These are phyloP conservation scores for Brachionus koreanus DNA, from an alignment of 1,140 invertebrate species.

Conservation along the genomic window DNA sequence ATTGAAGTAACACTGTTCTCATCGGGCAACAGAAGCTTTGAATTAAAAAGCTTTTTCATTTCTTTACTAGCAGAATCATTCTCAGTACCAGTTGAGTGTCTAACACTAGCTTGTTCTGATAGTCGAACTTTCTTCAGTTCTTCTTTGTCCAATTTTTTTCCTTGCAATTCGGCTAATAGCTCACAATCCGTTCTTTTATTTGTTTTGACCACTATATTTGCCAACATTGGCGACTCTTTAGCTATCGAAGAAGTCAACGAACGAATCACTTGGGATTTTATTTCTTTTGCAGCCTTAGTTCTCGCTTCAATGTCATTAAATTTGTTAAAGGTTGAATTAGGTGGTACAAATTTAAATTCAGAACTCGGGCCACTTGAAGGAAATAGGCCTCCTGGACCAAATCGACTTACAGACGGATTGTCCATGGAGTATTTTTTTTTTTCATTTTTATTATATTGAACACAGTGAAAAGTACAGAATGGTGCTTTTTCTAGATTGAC, in stretches of 20 bases:
- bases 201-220: constrained; percentile 31
- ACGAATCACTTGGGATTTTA: constrained; percentile 8
- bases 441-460: constrained; percentile 20
- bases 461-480: constrained; percentile 31
- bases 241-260: constrained; percentile 23
- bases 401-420: not conserved
- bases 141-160: constrained; percentile 32
- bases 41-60: constrained; percentile 19
- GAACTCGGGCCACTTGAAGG: not conserved
- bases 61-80: constrained; percentile 18
- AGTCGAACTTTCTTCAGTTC: constrained; percentile 26
- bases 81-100: not conserved
- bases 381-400: not conserved
- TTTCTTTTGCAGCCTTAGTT: not conserved
- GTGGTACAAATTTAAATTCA: constrained; percentile 21
- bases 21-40: constrained; percentile 18
- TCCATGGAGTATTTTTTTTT: constrained; percentile 24
- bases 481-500: constrained; percentile 39
- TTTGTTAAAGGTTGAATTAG: constrained; percentile 14
- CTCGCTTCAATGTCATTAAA: not conserved
- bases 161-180: not conserved
- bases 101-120: not conserved
- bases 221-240: constrained; percentile 12
- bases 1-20: constrained; percentile 13
- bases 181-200: constrained; percentile 15